Evolutionary conservation across 2,888 invertebrate species (phyloP), one percentile per base, ranked within the genome.

Genomic region (Lacanobia wlatinum): DNA sequence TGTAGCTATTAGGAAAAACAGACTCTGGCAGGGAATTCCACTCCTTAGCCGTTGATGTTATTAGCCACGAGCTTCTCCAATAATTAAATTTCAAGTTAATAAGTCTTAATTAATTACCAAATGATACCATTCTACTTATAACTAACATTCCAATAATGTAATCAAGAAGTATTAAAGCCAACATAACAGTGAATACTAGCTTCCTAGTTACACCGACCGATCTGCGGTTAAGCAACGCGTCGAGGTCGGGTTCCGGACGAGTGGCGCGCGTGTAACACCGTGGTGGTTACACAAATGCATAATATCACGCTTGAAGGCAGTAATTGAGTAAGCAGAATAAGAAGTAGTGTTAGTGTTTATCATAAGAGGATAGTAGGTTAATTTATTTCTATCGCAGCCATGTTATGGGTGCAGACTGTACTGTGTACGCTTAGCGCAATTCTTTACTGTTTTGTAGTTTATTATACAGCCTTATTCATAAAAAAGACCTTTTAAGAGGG

Each of bases 231-330:
- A 75, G 75, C 64, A 76, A 76, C 52, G 43, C 56, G 18, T 9
- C 14, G 67, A 53, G 73, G 83, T 62, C 60, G 55, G 34, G 69
- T 80, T 68, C 9, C 83, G 70, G 79, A 78, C 67, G 83, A 80
- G 55, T 67, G 65, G 62, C 4, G 67, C 28, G 68, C 70, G 83
- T 73, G 78, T 58, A 48, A 61, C 60, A 58, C 76, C 56, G 64
- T 59, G 40, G 40, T 71, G 66, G 52, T 74, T 70, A 70, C 78
- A 73, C 78, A 66, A 59, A 73, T 78, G 56, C 69, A 69, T 73
- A 73, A 59, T 82, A 64, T 38, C 56, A 58, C 34, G 58, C 60
- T 65, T 72, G 46, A 53, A 6, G 60, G 2, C 65, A 65, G 62
- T 73, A 68, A 65, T 69, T 80, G 56, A 9, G 28, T 65, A 50